Base-by-base conservation (phyloP, 1,140 invertebrate genomes). In the Maconellicoccus hirsutus region DNA sequence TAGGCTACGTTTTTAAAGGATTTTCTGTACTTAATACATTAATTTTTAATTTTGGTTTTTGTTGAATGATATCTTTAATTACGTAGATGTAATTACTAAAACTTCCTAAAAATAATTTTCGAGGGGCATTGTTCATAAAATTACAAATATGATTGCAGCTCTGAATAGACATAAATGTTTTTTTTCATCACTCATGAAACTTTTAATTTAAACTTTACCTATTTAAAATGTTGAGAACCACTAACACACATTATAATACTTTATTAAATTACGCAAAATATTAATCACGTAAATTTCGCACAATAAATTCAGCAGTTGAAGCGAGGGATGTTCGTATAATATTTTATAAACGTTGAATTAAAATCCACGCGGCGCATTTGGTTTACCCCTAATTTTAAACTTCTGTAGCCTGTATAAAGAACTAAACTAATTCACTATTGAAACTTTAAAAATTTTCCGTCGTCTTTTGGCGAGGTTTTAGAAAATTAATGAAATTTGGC, bases 251-350 rank as follows among this genome's bases (percentile, higher is more conserved):
- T 16, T 52, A 52, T 52, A 52, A 52, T 52, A 52, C 42, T 16
- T 19, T 52, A 16, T 52, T 14, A 16, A 52, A 52, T 14, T 52
- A 52, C 42, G 16, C 42, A 19, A 52, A 4, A 16, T 52, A 52
- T 52, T 52, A 52, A 52, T 52, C 42, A 52, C 42, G 42, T 52
- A 52, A 52, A 52, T 52, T 52, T 52, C n/a, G n/a, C 42, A 52
- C 42, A 52, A 52, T 52, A 19, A 52, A 52, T 16, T 14, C 42
- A 52, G 12, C 42, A 19, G 12, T 19, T 33, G 12, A 33, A 33
- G 42, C 10, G 42, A 52, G 12, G 42, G 42, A 52, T 3, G n/a
- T 16, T 52, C n/a, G 29, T 33, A 33, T 52, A 52, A 52, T 52
- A 52, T 52, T 52, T 52, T 19, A 52, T 19, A 19, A 52, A 52